Evolutionary conservation across 2,888 invertebrate species (phyloP), one percentile per base, ranked within the genome.

Genomic region (Drosophila kuntzei): DNA sequence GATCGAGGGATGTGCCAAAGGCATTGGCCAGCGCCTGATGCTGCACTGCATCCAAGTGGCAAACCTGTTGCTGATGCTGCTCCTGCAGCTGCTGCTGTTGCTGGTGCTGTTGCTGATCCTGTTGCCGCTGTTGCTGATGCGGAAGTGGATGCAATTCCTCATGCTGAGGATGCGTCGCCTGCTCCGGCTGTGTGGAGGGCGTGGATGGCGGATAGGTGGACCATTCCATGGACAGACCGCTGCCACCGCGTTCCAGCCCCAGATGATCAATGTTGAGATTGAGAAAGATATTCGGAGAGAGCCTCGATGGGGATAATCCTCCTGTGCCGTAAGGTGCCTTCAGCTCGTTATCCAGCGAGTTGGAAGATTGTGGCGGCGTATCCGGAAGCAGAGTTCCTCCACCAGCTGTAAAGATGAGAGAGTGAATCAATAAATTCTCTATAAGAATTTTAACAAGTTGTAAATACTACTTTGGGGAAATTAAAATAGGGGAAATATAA

Each of bases 201-300:
- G 75, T 64, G 69, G 79, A 67, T 6, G 82, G 86, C 57, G 76
- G 90, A 77, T 72, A 88, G 55, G 85, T 64, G 36, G 91, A 90
- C 92, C 92, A 92, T 69, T 92, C 92, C 90, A 92, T 91, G 46
- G 92, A 91, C 18, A 92, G 82, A 8, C 91, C 90, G 58, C 78
- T 88, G 61, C 91, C 91, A 18, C 89, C 91, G 12, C 92, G 89
- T 32, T 92, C 92, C 51, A 92, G 73, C 2, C 91, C 90, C 78
- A 92, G 81, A 50, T 91, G 90, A 76, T 92, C 92, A 32, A 92
- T 92, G 76, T 92, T 92, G 6, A 92, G 89, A 76, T 92, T 92
- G 14, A 92, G 86, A 57, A 92, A 92, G 16, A 92, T 91, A 57
- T 92, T 92, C 1, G 92, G 92, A 12, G 92, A 92, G 16, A 92